These are phyloP conservation scores for Poecilia picta DNA, from an alignment of 2,797 vertebrate species.

Conservation along the genomic window DNA sequence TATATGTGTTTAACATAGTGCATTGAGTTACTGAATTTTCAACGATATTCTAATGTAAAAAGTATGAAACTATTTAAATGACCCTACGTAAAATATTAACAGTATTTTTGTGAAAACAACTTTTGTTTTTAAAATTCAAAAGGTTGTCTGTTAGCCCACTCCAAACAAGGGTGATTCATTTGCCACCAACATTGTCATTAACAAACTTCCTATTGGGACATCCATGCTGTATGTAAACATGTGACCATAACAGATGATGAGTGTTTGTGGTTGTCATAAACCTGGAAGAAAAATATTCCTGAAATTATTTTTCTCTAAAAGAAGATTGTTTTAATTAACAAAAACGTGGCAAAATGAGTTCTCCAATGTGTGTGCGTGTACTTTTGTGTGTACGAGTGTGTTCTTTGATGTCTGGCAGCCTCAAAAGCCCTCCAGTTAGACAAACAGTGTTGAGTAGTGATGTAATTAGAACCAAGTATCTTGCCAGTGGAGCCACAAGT, in stretches of 20 bases:
- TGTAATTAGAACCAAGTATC: conserved; percentile 29
- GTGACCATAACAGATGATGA: neutral
- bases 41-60: neutral
- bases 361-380: neutral
- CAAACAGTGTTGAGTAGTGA: conserved; percentile 3
- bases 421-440: conserved; percentile 12
- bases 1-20: neutral
- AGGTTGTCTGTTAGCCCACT: neutral
- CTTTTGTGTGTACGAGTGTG: neutral
- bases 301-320: neutral
- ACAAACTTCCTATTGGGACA: neutral
- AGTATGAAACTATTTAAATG: neutral
- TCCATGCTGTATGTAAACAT: neutral
- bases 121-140: neutral
- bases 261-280: neutral
- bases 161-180: neutral
- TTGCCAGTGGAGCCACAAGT: conserved; percentile 27
- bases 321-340: neutral
- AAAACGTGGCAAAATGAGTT: neutral
- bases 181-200: neutral
- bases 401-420: neutral
- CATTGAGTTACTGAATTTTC: neutral
- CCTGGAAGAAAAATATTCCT: neutral
- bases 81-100: neutral
- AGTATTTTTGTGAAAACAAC: neutral